These are phyloP conservation scores for Apaloderma vittatum DNA, from an alignment of 2,113 vertebrate genomes.

Conservation along the genomic window DNA sequence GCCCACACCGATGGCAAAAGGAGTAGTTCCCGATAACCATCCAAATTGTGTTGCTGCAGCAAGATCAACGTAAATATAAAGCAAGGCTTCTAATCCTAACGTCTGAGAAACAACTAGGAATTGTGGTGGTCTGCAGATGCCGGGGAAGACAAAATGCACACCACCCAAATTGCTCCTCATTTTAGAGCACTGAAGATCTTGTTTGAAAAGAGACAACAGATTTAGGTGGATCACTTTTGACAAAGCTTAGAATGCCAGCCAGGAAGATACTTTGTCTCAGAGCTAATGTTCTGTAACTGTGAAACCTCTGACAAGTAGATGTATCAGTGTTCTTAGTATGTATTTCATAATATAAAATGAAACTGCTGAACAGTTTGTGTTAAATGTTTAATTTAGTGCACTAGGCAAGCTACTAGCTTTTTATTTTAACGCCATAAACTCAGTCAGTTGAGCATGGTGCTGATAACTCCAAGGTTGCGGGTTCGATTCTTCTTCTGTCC, in stretches of 20 bases:
- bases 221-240: not conserved
- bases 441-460: too few relatives aligned
- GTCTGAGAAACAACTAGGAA: not conserved
- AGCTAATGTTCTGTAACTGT: not conserved
- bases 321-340: not conserved
- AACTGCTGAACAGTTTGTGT: not conserved
- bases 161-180: not conserved
- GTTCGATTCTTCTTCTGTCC: too few relatives aligned
- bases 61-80: slow-evolving; percentile 87
- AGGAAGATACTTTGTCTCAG: not conserved
- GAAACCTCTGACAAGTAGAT: not conserved
- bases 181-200: not conserved
- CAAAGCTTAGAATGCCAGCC: not conserved
- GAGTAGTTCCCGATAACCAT: slow-evolving; percentile 92
- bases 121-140: not conserved
- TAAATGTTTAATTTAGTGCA: not conserved
- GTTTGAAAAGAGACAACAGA: not conserved
- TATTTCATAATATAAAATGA: not conserved
- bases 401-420: not conserved
- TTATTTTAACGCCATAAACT: not conserved
- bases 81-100: not conserved
- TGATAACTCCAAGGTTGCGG: too few relatives aligned
- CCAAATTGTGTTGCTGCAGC: slow-evolving; percentile 92
- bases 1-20: slow-evolving; percentile 97
- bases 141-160: not conserved